Conservation (phyloP, 2,888 invertebrate species). For the Rotaria magnacalcarata region DNA sequence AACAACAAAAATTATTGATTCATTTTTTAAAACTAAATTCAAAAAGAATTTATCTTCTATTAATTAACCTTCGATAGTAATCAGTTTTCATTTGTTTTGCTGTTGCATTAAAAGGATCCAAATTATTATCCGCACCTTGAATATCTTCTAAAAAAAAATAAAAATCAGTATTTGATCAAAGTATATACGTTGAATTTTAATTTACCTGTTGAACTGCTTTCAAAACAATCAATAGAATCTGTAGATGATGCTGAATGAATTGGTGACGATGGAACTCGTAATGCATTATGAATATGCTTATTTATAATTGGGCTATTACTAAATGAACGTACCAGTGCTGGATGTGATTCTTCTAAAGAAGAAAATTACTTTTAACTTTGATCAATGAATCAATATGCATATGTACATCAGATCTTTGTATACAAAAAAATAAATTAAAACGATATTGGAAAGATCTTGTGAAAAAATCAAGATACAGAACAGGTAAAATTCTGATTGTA, state of each 20-base stretch:
- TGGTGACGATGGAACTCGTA: constrained; percentile 1
- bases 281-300: not conserved
- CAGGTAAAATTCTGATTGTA: too few relatives aligned
- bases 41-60: too few relatives aligned
- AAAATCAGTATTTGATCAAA: not conserved
- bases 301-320: not conserved
- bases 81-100: constrained; percentile 5
- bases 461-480: too few relatives aligned
- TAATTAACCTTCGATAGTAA: constrained; percentile 13
- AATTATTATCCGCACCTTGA: not conserved
- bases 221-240: not conserved
- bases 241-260: not conserved
- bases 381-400: too few relatives aligned
- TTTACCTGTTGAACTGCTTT: not conserved
- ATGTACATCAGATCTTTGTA: too few relatives aligned
- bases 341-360: not conserved
- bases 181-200: not conserved
- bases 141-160: not conserved
- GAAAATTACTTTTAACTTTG: not conserved
- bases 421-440: too few relatives aligned
- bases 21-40: too few relatives aligned
- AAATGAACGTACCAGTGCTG: not conserved
- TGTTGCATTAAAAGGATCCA: not conserved
- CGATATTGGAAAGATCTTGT: too few relatives aligned
- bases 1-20: not conserved